These are phyloP conservation scores for Bombus soroeensis DNA, from an alignment of 1,140 invertebrate genomes.

Conservation along the genomic window DNA sequence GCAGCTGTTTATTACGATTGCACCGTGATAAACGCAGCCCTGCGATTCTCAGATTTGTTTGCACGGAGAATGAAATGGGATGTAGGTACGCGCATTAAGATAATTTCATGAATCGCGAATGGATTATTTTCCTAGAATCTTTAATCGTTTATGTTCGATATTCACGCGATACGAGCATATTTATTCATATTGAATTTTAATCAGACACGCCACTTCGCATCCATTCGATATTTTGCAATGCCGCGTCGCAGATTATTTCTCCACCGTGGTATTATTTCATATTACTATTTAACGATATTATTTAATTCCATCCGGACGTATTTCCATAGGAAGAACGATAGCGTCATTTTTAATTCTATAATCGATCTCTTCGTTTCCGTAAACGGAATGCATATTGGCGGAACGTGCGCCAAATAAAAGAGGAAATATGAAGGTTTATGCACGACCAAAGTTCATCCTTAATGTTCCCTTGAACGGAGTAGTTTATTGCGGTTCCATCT, in stretches of 20 bases:
- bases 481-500: conserved; percentile 28
- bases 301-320: not conserved
- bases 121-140: not conserved
- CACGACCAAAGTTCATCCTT: conserved; percentile 2
- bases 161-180: not conserved
- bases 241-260: not conserved
- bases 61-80: not conserved
- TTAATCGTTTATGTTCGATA: not conserved
- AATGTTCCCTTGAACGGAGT: not conserved
- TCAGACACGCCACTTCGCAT: too few relatives aligned
- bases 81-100: not conserved
- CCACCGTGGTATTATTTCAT: not conserved
- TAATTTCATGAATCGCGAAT: conserved; percentile 22
- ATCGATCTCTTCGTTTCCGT: not conserved
- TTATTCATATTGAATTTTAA: not conserved
- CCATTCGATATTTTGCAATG: too few relatives aligned
- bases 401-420: not conserved
- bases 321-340: not conserved
- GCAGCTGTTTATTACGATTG: conserved; percentile 39
- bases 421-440: not conserved
- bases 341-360: not conserved
- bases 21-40: not conserved
- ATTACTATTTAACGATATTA: not conserved
- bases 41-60: conserved; percentile 9
- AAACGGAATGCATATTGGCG: not conserved